Conservation (phyloP, 2,797 vertebrate species). For the Pyrrhura leucotis region DNA sequence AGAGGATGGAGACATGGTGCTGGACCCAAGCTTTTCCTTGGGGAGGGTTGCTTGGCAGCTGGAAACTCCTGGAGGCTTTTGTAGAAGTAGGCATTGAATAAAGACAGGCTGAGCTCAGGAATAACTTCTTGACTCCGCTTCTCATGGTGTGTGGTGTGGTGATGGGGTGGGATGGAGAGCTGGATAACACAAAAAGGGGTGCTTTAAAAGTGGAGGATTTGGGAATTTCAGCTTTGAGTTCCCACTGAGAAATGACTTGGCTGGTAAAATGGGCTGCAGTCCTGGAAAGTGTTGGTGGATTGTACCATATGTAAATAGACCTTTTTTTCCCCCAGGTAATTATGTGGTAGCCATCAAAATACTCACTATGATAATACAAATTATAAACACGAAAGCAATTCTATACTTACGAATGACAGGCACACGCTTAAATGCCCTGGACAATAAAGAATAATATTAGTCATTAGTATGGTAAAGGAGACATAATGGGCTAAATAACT, state of each 20-base stretch:
- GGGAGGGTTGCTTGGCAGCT: not conserved
- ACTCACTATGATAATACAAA: not conserved
- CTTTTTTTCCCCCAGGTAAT: not conserved
- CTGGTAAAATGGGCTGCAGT: not conserved
- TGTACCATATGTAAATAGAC: not conserved
- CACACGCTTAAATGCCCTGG: not conserved
- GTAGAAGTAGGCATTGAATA: not conserved
- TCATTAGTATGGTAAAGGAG: not conserved
- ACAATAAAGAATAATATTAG: not conserved
- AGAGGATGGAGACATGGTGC: not conserved
- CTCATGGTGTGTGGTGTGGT: not conserved
- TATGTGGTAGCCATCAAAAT: not conserved
- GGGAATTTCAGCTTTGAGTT: not conserved
- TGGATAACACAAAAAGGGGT: not conserved
- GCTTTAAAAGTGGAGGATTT: not conserved
- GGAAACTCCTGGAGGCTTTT: not conserved
- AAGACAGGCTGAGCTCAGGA: not conserved
- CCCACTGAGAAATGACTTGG: not conserved
- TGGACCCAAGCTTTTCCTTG: not conserved
- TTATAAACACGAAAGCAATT: not conserved
- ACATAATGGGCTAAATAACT: constrained; percentile 25
- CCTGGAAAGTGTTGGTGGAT: not conserved
- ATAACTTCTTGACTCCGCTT: not conserved
- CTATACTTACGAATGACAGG: not conserved
- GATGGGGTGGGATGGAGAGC: not conserved